Evolutionary conservation across 2,113 vertebrate genomes (phyloP).

Genomic region (Cygnus buccinator): DNA sequence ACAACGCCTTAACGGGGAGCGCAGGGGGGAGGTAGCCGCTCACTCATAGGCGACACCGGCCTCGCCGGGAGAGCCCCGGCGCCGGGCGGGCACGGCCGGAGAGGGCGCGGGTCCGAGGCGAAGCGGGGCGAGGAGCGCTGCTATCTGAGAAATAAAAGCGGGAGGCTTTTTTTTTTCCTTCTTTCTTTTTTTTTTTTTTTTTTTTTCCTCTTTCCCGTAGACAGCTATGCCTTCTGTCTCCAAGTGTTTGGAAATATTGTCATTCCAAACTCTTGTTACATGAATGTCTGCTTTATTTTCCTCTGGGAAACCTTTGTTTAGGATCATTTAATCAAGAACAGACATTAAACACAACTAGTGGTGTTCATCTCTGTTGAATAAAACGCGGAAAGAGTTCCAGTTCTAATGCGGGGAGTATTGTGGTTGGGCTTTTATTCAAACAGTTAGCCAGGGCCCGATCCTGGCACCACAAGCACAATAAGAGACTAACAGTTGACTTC

Average conservation of each 20-base stretch:
- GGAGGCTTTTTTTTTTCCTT: neutral
- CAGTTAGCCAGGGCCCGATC: conserved; percentile 32
- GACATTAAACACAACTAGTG: conserved; percentile 73
- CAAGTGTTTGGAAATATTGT: conserved; percentile 74
- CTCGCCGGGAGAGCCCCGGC: neutral
- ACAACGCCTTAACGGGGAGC: conserved; percentile 59
- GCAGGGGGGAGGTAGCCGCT: conserved; percentile 33
- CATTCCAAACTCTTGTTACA: conserved; percentile 75
- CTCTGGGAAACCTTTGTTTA: conserved; percentile 80
- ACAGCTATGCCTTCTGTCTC: conserved; percentile 65
- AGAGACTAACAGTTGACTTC: conserved; percentile 13
- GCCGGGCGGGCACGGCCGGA: neutral
- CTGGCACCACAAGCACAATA: neutral
- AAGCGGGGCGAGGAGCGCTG: conserved; percentile 10
- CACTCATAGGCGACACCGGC: conserved; percentile 8
- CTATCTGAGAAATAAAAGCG: conserved; percentile 43
- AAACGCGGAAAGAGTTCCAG: conserved; percentile 55
- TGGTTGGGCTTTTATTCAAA: conserved; percentile 60
- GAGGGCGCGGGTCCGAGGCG: neutral
- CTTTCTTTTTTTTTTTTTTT: neutral
- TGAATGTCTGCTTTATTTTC: conserved; percentile 80
- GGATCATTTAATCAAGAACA: conserved; percentile 78
- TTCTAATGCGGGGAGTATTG: conserved; percentile 32
- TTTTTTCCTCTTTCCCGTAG: neutral
- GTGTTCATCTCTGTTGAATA: conserved; percentile 74